Conservation (phyloP, 2,888 invertebrate species). For the Drosophila mimica region DNA sequence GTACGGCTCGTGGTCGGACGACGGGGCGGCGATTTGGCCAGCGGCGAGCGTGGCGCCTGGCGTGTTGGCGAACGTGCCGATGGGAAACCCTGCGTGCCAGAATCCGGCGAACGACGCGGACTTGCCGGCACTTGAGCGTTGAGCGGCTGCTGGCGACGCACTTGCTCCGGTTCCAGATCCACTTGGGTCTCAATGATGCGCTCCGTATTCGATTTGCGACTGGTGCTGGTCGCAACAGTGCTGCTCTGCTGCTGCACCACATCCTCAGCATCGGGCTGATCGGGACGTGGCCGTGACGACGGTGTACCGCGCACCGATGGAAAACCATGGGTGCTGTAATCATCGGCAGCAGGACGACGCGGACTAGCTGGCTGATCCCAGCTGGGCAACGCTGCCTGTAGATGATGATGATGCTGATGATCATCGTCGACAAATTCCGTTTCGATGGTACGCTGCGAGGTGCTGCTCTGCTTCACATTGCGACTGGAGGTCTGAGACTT, state of each 20-base stretch:
- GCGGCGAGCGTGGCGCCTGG: slow-evolving; percentile 32
- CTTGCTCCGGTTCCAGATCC: slow-evolving; percentile 37
- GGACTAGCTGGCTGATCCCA: slow-evolving; percentile 61
- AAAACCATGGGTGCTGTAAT: slow-evolving; percentile 74
- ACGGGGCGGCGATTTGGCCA: slow-evolving; percentile 56
- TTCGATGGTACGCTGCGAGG: slow-evolving; percentile 72
- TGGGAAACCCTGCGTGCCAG: slow-evolving; percentile 70
- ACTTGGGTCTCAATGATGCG: slow-evolving; percentile 62
- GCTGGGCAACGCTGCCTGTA: slow-evolving; percentile 36
- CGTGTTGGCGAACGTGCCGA: slow-evolving; percentile 59
- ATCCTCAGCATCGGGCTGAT: slow-evolving; percentile 63
- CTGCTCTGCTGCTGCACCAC: slow-evolving; percentile 22
- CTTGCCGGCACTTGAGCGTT: slow-evolving; percentile 28
- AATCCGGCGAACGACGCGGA: slow-evolving; percentile 61
- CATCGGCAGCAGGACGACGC: slow-evolving; percentile 48
- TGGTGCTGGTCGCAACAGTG: slow-evolving; percentile 22
- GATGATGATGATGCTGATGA: slow-evolving; percentile 8
- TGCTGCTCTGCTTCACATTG: slow-evolving; percentile 72
- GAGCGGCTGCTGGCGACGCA: slow-evolving; percentile 30
- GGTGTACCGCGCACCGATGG: slow-evolving; percentile 65
- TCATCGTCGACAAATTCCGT: slow-evolving; percentile 68
- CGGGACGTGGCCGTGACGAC: slow-evolving; percentile 24
- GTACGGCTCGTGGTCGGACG: slow-evolving; percentile 27
- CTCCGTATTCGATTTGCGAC: slow-evolving; percentile 70
- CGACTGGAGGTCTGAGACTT: slow-evolving; percentile 73